Conservation (phyloP, 2,797 vertebrate species). For the Ceryle rudis region DNA sequence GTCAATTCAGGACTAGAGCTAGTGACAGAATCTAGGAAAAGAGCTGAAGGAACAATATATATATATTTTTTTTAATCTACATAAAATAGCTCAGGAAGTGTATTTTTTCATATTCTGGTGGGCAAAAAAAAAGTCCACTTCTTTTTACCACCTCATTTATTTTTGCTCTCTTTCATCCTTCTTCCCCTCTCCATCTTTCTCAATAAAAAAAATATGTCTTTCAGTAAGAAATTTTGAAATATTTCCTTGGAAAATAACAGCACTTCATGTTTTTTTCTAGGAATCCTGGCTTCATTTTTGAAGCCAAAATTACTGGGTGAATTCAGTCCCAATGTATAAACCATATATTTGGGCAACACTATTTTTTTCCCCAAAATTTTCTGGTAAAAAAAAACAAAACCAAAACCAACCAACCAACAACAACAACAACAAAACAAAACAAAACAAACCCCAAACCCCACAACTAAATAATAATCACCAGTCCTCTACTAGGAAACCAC, state of each 20-base stretch:
- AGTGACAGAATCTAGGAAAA: neutral
- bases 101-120: neutral
- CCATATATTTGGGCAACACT: neutral
- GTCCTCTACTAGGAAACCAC: neutral
- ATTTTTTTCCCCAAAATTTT: neutral
- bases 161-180: neutral
- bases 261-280: neutral
- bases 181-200: neutral
- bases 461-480: neutral
- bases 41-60: neutral
- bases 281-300: neutral
- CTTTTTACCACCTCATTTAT: neutral
- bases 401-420: too few relatives aligned
- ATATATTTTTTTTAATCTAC: rapidly evolving
- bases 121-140: neutral
- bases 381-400: neutral
- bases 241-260: neutral
- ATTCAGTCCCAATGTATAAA: neutral
- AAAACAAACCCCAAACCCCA: too few relatives aligned
- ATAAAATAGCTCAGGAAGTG: neutral
- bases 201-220: neutral
- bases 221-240: neutral
- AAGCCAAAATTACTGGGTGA: neutral
- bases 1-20: neutral
- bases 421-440: too few relatives aligned